Evolutionary conservation across 2,797 vertebrate genomes (phyloP).

Genomic region (Hypotaenidia okinawae): DNA sequence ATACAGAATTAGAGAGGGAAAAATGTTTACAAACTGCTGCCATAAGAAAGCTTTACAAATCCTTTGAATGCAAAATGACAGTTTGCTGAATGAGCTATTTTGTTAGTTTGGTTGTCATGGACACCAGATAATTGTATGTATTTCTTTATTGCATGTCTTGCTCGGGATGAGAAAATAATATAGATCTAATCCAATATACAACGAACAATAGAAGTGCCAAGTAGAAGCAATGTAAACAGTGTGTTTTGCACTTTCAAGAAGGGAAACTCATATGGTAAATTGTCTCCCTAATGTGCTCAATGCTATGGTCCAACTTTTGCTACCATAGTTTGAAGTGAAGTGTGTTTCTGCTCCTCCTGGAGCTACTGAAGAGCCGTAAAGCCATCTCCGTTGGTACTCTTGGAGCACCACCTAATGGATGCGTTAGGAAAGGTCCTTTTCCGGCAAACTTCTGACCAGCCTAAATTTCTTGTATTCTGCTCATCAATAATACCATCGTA

Average conservation of each 20-base stretch:
- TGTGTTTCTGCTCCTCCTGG: slow-evolving; percentile 4
- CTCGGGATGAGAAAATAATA: slow-evolving; percentile 4
- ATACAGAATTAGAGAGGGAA: slow-evolving; percentile 5
- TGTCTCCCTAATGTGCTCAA: background rate
- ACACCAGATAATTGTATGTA: slow-evolving; percentile 7
- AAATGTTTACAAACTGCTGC: slow-evolving; percentile 36
- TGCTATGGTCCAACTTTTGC: slow-evolving; percentile 35
- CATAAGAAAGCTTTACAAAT: slow-evolving; percentile 44
- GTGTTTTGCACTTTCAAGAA: slow-evolving; percentile 8
- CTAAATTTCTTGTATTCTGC: background rate
- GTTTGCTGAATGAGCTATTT: slow-evolving; percentile 42
- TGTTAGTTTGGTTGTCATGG: slow-evolving; percentile 5
- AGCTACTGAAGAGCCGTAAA: slow-evolving; percentile 21
- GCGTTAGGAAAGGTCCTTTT: slow-evolving; percentile 45
- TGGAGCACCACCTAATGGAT: slow-evolving; percentile 77
- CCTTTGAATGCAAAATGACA: slow-evolving; percentile 46
- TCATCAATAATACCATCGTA: background rate
- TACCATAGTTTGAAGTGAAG: slow-evolving; percentile 23
- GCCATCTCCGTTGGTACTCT: slow-evolving; percentile 40
- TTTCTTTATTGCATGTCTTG: slow-evolving; percentile 16
- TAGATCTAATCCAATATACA: slow-evolving; percentile 28
- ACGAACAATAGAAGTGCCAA: slow-evolving; percentile 20
- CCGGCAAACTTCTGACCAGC: background rate
- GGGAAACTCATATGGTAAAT: background rate
- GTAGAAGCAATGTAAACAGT: slow-evolving; percentile 15